A percentile compares a stretch with the other conserved stretches of the same genome.
phyloP scores from a whole-genome alignment of 2,113 vertebrate genomes.

The Pogona vitticeps region DNA sequence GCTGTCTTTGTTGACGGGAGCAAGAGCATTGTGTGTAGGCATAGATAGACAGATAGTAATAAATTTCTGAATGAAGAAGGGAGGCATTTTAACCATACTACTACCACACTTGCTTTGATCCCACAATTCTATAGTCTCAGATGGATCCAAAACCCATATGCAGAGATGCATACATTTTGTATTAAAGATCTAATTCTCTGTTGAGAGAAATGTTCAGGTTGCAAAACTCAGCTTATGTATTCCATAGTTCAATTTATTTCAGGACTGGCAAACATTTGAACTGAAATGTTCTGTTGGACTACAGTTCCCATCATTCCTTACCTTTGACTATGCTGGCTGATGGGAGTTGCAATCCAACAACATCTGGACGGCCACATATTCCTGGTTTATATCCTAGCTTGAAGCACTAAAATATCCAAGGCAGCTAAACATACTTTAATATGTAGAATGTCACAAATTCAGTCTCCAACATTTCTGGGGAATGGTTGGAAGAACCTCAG shows the following conservation, averaged over 20 bases:
- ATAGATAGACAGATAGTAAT: background rate
- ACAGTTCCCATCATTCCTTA: too few relatives aligned
- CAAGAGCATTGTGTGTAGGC: background rate
- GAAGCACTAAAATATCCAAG: background rate
- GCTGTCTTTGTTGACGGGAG: background rate
- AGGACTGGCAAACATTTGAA: background rate
- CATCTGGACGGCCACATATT: background rate
- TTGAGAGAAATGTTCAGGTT: background rate
- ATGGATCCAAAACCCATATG: background rate
- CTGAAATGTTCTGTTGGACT: background rate
- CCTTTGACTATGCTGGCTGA: too few relatives aligned
- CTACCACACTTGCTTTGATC: background rate
- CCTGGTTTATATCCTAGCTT: background rate
- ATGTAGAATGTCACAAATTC: too few relatives aligned
- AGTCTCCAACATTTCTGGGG: too few relatives aligned
- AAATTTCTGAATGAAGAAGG: background rate
- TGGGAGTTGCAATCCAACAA: background rate
- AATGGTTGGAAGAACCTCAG: too few relatives aligned
- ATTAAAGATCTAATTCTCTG: background rate
- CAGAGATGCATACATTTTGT: background rate
- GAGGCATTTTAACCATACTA: background rate
- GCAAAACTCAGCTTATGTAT: background rate
- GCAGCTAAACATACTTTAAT: background rate
- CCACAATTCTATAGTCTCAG: background rate
- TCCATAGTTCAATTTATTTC: background rate